A percentile compares a stretch with the other conserved stretches of the same genome.
Evolutionary conservation across 2,113 vertebrate species (phyloP).

Genomic region (Sclerurus mexicanus): DNA sequence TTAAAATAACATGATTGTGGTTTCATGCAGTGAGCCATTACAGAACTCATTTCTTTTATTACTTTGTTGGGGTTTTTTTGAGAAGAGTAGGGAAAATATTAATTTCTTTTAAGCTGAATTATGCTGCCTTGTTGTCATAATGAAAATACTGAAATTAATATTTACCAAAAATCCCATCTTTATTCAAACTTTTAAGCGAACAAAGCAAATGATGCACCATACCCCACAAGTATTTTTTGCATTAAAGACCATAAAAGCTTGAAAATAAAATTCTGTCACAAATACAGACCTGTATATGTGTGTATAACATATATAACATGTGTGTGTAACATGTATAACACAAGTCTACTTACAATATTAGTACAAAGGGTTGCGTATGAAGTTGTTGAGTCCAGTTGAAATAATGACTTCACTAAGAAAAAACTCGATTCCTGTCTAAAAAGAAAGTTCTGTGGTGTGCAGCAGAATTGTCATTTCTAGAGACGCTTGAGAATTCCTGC

Average conservation of each 20-base stretch:
- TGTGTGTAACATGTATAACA: not conserved
- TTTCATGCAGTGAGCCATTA: not conserved
- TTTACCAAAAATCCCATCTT: not conserved
- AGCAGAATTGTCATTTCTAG: not conserved
- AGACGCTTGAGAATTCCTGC: not conserved
- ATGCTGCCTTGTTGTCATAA: not conserved
- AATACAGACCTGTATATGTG: not conserved
- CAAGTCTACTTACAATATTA: not conserved
- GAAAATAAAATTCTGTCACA: not conserved
- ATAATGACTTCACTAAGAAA: not conserved
- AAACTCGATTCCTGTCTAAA: not conserved
- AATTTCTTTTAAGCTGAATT: not conserved
- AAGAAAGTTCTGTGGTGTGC: not conserved
- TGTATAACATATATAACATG: not conserved
- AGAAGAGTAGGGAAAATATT: not conserved
- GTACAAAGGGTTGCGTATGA: not conserved
- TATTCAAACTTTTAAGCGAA: not conserved
- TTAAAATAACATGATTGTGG: not conserved
- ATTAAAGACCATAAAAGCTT: not conserved
- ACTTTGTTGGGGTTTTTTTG: not conserved
- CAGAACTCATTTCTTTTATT: not conserved
- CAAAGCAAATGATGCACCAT: not conserved
- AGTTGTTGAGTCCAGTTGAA: not conserved
- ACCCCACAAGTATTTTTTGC: not conserved
- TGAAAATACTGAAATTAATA: not conserved